phyloP scores from a whole-genome alignment of 2,797 vertebrate genomes.

The Anguilla pacifica region DNA sequence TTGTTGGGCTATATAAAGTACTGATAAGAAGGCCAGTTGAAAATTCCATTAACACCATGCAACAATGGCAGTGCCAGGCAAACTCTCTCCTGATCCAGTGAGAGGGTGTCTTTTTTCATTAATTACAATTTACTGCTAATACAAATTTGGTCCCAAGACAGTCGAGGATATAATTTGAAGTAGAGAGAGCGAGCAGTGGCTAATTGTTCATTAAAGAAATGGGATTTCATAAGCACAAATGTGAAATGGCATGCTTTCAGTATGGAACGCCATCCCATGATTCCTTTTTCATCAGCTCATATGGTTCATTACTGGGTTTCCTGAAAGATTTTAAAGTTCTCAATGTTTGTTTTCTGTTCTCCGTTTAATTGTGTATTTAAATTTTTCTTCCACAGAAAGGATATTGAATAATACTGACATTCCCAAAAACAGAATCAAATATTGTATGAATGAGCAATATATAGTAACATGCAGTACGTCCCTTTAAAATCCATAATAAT shows the following conservation, averaged over 20 bases:
- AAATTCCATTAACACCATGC: conserved; percentile 7
- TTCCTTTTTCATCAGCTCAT: not conserved
- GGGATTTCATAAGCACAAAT: conserved; percentile 10
- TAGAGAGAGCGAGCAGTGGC: not conserved
- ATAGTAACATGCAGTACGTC: not conserved
- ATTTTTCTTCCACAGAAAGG: not conserved
- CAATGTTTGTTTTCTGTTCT: not conserved
- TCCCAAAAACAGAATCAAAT: not conserved
- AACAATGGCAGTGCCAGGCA: not conserved
- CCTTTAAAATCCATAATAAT: conserved; percentile 27
- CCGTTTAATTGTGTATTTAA: not conserved
- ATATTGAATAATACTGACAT: conserved; percentile 9
- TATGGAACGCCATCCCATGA: conserved; percentile 9
- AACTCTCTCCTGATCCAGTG: not conserved
- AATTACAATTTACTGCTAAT: conserved; percentile 3
- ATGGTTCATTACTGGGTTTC: not conserved
- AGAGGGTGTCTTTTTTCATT: not conserved
- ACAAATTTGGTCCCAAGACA: not conserved
- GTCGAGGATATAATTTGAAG: conserved; percentile 2
- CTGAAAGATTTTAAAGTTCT: conserved; percentile 2
- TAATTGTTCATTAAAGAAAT: conserved; percentile 19
- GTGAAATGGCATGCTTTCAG: not conserved
- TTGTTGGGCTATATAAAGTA: conserved; percentile 47
- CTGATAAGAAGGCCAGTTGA: conserved; percentile 43
- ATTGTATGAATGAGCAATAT: not conserved